Evolutionary conservation across 2,113 vertebrate genomes (phyloP), one percentile per base, ranked within the genome.

Genomic region (rat (Rattus norvegicus)): DNA sequence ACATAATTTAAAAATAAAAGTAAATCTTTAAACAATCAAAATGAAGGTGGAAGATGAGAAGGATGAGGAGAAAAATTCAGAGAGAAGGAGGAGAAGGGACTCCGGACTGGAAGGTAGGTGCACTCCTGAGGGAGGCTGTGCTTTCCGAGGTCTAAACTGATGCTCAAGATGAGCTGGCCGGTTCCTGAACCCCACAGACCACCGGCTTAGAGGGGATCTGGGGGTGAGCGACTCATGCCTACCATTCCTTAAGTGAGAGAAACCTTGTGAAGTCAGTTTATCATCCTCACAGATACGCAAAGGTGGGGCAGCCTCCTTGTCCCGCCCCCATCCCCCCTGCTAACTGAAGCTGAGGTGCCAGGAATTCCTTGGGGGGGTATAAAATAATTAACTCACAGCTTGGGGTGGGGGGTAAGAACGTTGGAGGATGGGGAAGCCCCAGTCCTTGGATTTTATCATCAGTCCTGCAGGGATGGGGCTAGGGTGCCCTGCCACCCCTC

Each of bases 341-440:
- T 96, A 84, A 92, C 61, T 88, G 85, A 95, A 92, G 86, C 10
- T n/a, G 49, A 94, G 79, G 79, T 85, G 47, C 80, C 94, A 95
- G 89, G 83, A 84, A 96, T 95, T 92, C 94, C 95, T 95, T 70
- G 43, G 49, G 90, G 43, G 16, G 36, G 77, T 43, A 80, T 69
- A 69, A 96, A 94, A 65, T 65, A 70, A 96, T 43, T 69, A 75
- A 86, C 47, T 95, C 92, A 88, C 93, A 90, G 80, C 22, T 81
- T 75, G 17, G 69, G 39, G 49, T 79, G 1, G 28, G 30, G 73
- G 75, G 43, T 43, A 43, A 85, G 59, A 30, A 47, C 30, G 59
- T 9, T 11, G 24, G 39, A 63, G 56, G 36, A 13, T 17, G 63
- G 59, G 3, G 2, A 33, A 61, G n/a, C n/a, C 80, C 17, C 59